Base-by-base conservation (phyloP, 2,113 vertebrate genomes). In the Tor tambroides region DNA sequence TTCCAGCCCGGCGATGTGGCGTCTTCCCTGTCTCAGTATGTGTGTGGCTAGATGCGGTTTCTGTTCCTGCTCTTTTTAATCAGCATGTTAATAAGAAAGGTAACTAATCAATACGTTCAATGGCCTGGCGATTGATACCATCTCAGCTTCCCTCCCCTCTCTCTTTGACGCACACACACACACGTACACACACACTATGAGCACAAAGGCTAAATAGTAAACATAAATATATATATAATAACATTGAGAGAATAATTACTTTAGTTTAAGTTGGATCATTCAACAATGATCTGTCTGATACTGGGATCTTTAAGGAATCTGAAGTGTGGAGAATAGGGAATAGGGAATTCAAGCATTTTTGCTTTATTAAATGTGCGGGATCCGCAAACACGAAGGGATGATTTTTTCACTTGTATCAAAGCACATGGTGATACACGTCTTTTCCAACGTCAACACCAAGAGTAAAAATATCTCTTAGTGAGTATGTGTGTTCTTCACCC, bases 81-180 rank as follows among this genome's bases (percentile, higher is more conserved):
- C 95, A 95, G 94, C 95, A 96, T 96, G 95, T 95, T 96, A 96
- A 96, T 96, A 95, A 95, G 95, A 95, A 95, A 95, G 94, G 95
- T 96, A 96, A 95, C 94, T 96, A 95, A 96, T 96, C 95, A 96
- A 96, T 96, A 96, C 92, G 91, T 94, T 95, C 95, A 95, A 96
- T 95, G 94, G 94, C 93, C 93, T 91, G 91, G 94, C 94, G 93
- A 96, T 95, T 95, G 95, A 96, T 95, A 95, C 94, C 94, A 95
- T 95, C 94, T 95, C 91, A 89, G 92, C 90, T 93, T 92, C 92
- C 93, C 93, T 92, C 92, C 92, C 89, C 75, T 79, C 92, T 85
- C 87, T 86, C 89, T 78, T 65, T 89, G 81, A 83, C 81, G 86
- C 46, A 49, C 46, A 14, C 46, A 49, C 46, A 43, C 41, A 82